Conservation (phyloP, 2,797 vertebrate species). For the Thalassophryne amazonica region DNA sequence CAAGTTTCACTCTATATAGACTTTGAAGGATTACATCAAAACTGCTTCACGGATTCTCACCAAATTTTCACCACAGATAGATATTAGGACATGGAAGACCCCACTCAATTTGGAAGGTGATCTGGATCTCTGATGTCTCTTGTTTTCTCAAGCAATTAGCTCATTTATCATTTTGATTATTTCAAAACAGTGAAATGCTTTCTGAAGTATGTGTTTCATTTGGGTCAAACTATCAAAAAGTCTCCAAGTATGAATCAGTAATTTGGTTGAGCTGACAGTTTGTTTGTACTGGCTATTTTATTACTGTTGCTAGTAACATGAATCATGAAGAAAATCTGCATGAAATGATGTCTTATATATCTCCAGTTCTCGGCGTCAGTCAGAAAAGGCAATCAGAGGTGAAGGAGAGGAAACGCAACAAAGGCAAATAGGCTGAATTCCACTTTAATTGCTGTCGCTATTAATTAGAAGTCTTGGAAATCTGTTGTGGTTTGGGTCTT, state of each 20-base stretch:
- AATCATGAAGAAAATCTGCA: constrained; percentile 13
- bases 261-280: constrained; percentile 24
- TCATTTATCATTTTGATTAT: too few relatives aligned
- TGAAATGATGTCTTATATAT: background rate
- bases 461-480: constrained; percentile 72
- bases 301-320: constrained; percentile 27
- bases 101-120: too few relatives aligned
- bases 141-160: too few relatives aligned
- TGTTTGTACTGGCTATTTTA: constrained; percentile 18
- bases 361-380: constrained; percentile 24
- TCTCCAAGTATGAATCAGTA: constrained; percentile 27
- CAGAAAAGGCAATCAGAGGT: constrained; percentile 27
- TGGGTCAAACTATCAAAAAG: too few relatives aligned
- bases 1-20: too few relatives aligned
- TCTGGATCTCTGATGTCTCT: too few relatives aligned
- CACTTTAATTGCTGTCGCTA: constrained; percentile 67
- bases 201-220: too few relatives aligned
- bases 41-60: too few relatives aligned
- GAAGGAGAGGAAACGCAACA: constrained; percentile 14
- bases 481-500: constrained; percentile 54
- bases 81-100: too few relatives aligned
- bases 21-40: too few relatives aligned
- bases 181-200: too few relatives aligned
- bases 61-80: too few relatives aligned
- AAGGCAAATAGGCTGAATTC: constrained; percentile 46